These are phyloP conservation scores for Lasioglossum lativentre DNA, from an alignment of 2,888 invertebrate genomes.

Conservation along the genomic window DNA sequence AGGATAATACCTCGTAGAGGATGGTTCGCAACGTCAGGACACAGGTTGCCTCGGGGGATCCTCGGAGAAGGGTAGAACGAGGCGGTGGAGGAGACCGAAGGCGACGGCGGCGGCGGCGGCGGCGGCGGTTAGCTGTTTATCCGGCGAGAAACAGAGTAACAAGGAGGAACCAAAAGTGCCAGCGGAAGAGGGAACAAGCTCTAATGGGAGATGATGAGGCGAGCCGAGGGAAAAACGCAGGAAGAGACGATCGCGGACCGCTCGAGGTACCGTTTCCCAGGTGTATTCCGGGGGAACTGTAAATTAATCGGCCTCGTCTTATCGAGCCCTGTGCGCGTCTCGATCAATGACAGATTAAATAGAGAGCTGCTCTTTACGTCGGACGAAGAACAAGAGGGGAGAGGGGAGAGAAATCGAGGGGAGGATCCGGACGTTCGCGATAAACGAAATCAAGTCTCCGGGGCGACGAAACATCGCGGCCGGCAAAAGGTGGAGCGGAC, in stretches of 20 bases:
- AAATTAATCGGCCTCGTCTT: conserved; percentile 28
- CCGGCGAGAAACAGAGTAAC: conserved; percentile 22
- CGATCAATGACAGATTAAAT: neutral
- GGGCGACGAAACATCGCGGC: conserved; percentile 22
- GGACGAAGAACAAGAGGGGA: neutral
- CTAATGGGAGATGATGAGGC: conserved; percentile 1
- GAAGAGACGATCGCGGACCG: conserved; percentile 14
- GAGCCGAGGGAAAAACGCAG: neutral
- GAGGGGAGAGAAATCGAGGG: neutral
- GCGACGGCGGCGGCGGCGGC: neutral
- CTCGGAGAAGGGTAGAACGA: neutral
- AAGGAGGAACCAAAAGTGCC: conserved; percentile 29
- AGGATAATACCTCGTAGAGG: neutral
- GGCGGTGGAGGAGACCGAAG: neutral
- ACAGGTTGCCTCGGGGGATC: neutral
- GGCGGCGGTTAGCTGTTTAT: conserved; percentile 21
- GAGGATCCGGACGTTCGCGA: neutral
- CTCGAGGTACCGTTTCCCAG: conserved; percentile 21
- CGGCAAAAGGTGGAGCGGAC: conserved; percentile 16
- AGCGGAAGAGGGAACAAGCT: conserved; percentile 26
- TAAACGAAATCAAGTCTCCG: conserved; percentile 17
- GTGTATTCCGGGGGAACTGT: conserved; percentile 33
- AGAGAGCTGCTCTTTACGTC: neutral
- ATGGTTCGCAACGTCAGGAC: neutral
- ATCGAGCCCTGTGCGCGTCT: neutral